Conservation (phyloP, 2,113 vertebrate species). For the Thalassarche chlororhynchos region DNA sequence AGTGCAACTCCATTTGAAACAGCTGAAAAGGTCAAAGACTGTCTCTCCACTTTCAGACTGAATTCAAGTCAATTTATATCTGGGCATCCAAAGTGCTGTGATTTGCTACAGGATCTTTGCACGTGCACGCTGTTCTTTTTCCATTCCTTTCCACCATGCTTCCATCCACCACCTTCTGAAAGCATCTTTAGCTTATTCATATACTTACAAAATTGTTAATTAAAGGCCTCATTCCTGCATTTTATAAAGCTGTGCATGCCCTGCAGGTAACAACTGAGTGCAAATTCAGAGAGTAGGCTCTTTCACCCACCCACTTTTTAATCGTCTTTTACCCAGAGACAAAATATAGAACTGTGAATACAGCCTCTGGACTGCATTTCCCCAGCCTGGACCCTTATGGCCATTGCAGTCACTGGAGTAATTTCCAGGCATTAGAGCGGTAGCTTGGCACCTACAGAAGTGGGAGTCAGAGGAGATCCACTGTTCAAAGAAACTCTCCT, state of each 20-base stretch:
- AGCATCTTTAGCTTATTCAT: neutral
- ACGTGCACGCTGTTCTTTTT: neutral
- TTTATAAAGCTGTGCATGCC: neutral
- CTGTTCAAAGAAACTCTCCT: neutral
- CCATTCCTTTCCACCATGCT: neutral
- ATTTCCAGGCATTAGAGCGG: neutral
- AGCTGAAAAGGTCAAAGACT: slow-evolving; percentile 66
- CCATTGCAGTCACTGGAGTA: neutral
- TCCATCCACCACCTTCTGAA: neutral
- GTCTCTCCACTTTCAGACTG: neutral
- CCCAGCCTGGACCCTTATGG: neutral
- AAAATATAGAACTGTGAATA: neutral
- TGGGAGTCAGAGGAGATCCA: neutral
- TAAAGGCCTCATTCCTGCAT: neutral
- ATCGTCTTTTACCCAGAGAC: neutral
- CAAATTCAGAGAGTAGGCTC: neutral
- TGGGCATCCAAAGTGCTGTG: neutral
- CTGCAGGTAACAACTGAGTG: neutral
- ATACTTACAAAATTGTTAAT: neutral
- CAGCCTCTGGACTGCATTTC: neutral
- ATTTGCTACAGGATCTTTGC: neutral
- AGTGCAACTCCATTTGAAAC: neutral
- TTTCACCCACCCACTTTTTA: neutral
- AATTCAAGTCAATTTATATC: neutral
- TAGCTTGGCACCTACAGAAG: neutral